Percentiles rank a stretch among this genome's conserved stretches.
Conservation (phyloP, 2,797 vertebrate genomes). For the Pangasius larnaudii region DNA sequence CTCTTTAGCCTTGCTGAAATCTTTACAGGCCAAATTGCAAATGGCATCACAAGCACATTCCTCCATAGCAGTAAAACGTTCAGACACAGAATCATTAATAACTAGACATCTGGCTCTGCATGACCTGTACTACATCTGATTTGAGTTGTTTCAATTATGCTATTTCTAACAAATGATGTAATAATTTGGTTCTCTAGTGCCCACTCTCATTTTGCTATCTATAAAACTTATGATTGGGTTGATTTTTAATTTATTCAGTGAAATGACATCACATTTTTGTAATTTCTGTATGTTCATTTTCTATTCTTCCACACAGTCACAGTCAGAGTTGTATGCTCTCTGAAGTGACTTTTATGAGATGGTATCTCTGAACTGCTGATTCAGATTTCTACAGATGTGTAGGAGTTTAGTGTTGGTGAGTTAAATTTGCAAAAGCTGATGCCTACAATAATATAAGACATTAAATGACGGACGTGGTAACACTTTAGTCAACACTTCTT, state of each 20-base stretch:
- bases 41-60: constrained; percentile 17
- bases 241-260: background rate
- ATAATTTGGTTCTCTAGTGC: constrained; percentile 5
- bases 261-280: background rate
- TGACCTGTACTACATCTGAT: background rate
- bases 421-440: background rate
- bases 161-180: constrained; percentile 15
- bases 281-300: background rate
- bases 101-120: background rate
- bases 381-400: background rate
- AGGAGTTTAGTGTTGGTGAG: background rate
- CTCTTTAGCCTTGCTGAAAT: constrained; percentile 5
- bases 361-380: background rate
- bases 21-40: constrained; percentile 11
- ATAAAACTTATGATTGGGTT: background rate
- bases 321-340: background rate
- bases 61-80: constrained; percentile 27
- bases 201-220: background rate
- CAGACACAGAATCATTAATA: constrained; percentile 22
- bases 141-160: background rate
- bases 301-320: background rate
- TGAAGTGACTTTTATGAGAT: background rate
- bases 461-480: background rate
- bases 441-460: background rate
- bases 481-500: background rate